These are phyloP conservation scores for Aleiodes alternator DNA, from an alignment of 2,888 invertebrate genomes.

Conservation along the genomic window DNA sequence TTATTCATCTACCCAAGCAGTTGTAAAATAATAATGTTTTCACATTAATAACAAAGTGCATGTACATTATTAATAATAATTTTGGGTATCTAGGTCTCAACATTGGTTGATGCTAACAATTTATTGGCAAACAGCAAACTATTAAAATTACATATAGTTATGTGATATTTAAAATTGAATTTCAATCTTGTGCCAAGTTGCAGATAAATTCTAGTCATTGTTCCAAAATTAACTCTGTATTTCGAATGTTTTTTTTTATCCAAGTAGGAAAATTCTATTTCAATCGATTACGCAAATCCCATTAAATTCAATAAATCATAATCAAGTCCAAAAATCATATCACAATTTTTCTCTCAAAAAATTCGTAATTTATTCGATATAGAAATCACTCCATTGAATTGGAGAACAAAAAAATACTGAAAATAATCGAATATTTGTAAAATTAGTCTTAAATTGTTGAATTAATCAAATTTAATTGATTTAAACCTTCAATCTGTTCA, in stretches of 20 bases:
- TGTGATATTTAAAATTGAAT: constrained; percentile 74
- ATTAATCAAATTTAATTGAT: too few species aligned
- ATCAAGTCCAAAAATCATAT: too few species aligned
- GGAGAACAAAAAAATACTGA: too few species aligned
- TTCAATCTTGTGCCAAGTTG: constrained; percentile 72
- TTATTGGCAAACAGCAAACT: constrained; percentile 15
- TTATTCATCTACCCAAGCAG: constrained; percentile 28
- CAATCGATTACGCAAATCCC: too few species aligned
- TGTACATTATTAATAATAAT: constrained; percentile 10
- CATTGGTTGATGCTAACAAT: constrained; percentile 17
- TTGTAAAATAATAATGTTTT: not conserved
- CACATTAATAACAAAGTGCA: too few species aligned
- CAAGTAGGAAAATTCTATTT: not conserved
- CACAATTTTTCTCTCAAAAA: too few species aligned
- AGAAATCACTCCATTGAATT: too few species aligned
- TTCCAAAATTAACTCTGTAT: constrained; percentile 31
- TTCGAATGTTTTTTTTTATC: not conserved
- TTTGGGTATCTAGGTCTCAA: constrained; percentile 15
- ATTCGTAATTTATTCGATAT: too few species aligned
- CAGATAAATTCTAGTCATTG: constrained; percentile 2
- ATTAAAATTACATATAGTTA: constrained; percentile 52
- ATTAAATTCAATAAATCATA: too few species aligned
- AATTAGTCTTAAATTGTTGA: too few species aligned
- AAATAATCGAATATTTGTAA: too few species aligned
- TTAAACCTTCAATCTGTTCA: too few species aligned